Conservation (phyloP, 2,113 vertebrate species). For the Cyanistes caeruleus region DNA sequence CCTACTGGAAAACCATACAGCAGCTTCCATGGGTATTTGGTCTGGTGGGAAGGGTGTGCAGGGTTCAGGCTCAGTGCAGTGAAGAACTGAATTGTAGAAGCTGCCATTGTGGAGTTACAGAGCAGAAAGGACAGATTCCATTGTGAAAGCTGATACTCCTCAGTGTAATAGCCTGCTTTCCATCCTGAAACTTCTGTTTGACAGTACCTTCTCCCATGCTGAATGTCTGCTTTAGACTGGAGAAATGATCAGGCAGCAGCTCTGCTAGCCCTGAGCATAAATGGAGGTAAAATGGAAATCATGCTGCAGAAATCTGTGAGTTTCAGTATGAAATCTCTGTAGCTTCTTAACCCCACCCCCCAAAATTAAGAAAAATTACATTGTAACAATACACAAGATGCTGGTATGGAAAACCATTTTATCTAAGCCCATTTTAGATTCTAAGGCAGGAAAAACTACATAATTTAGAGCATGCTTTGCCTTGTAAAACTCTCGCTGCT, state of each 20-base stretch:
- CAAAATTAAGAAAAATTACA: neutral
- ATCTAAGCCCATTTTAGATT: neutral
- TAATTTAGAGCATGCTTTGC: neutral
- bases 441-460: neutral
- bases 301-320: neutral
- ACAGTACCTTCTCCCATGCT: neutral
- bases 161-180: neutral
- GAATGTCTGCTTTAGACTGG: neutral
- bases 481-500: neutral
- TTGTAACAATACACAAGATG: too few relatives aligned
- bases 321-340: neutral
- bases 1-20: neutral
- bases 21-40: rapidly evolving
- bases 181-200: neutral
- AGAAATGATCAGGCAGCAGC: neutral
- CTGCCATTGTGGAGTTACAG: too few relatives aligned
- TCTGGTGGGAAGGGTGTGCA: neutral
- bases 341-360: neutral
- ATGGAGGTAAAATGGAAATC: neutral
- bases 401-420: neutral
- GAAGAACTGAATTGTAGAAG: neutral
- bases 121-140: neutral
- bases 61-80: neutral
- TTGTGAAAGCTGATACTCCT: neutral
- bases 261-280: neutral